These are phyloP conservation scores for Rhincodon typus DNA, from an alignment of 2,797 vertebrate genomes.

Conservation along the genomic window DNA sequence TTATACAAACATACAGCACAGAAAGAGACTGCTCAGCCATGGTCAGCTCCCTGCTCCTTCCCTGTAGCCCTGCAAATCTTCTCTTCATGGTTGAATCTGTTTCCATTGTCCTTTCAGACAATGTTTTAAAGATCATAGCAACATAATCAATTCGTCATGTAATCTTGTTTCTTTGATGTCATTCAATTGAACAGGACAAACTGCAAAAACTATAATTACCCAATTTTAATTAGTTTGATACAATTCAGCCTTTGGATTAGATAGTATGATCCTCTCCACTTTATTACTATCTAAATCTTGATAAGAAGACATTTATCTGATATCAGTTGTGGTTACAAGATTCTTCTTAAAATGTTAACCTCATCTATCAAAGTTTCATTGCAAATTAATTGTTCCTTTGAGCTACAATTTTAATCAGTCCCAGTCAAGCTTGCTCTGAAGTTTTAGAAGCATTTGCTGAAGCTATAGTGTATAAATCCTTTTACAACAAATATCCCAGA, in stretches of 20 bases:
- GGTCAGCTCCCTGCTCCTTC: not conserved
- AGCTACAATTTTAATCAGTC: not conserved
- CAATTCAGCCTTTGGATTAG: not conserved
- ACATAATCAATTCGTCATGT: not conserved
- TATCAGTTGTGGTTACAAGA: not conserved
- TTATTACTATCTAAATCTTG: not conserved
- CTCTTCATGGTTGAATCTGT: not conserved
- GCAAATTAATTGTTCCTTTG: not conserved
- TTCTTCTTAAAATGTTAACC: not conserved
- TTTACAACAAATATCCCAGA: not conserved
- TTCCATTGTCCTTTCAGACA: not conserved
- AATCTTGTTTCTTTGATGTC: not conserved
- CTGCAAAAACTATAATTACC: not conserved
- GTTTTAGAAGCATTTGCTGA: not conserved
- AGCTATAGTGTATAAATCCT: not conserved
- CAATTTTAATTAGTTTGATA: not conserved
- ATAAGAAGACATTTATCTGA: not conserved
- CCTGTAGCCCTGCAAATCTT: not conserved
- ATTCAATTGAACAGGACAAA: not conserved
- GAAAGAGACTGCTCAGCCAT: not conserved
- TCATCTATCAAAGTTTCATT: not conserved
- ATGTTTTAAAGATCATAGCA: not conserved
- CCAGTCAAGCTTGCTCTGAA: not conserved
- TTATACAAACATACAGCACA: not conserved
- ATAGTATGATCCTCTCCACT: not conserved